Conservation (phyloP, 2,113 vertebrate genomes). For the Arenaria interpres region DNA sequence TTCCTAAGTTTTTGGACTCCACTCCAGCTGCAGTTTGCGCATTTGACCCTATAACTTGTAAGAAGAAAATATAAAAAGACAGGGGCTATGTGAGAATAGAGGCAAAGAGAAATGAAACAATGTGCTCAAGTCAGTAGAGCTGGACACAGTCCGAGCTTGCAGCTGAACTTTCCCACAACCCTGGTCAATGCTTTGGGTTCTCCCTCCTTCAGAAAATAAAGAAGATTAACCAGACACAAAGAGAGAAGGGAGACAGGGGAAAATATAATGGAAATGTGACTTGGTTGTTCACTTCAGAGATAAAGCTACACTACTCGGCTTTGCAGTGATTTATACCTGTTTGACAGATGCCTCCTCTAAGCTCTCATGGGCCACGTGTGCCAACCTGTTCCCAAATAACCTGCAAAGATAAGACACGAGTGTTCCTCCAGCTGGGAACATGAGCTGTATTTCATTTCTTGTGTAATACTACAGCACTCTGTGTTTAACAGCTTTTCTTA, state of each 20-base stretch:
- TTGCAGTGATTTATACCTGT: not conserved
- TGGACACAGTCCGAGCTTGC: not conserved
- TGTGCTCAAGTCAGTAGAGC: not conserved
- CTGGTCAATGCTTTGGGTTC: not conserved
- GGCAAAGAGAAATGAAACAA: not conserved
- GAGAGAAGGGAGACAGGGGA: not conserved
- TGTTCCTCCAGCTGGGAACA: not conserved
- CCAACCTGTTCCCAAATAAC: slow-evolving; percentile 7
- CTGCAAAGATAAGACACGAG: not conserved
- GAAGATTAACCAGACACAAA: not conserved
- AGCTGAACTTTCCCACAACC: not conserved
- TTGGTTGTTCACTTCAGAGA: not conserved
- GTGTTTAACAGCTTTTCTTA: slow-evolving; percentile 54
- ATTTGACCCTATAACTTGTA: not conserved
- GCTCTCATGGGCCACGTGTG: not conserved
- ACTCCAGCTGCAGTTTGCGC: not conserved
- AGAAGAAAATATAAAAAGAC: not conserved
- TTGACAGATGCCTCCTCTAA: not conserved
- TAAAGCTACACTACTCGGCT: not conserved
- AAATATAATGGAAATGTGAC: not conserved
- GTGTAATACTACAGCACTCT: not conserved
- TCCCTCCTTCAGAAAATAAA: not conserved
- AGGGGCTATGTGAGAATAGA: not conserved
- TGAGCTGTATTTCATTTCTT: slow-evolving; percentile 49
- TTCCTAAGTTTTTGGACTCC: not conserved